Base-by-base conservation (phyloP, 92 coral and sea anemone genomes). In the Bergia puertoricense region DNA sequence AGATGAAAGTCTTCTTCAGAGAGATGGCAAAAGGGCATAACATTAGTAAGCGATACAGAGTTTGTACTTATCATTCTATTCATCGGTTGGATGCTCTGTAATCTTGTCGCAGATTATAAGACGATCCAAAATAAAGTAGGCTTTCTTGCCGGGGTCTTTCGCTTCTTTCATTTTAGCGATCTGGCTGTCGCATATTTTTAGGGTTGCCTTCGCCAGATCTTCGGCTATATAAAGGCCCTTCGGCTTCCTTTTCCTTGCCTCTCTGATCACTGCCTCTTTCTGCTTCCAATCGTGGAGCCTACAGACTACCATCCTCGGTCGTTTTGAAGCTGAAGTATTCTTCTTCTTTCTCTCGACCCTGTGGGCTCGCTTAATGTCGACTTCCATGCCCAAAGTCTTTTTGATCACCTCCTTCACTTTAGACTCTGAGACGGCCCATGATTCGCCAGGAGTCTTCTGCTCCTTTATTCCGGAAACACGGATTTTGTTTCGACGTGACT, bases 21-120 rank as follows among this genome's bases (percentile, higher is more conserved):
- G 45, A 76, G 80, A 76, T 76, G 80, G 45, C 80, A 38, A 50
- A 41, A 73, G 42, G 77, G 77, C 42, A 73, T 6, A 72, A 72
- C 40, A 40, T 36, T 72, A n/a, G 75, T 30, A 72, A 72, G 76
- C 36, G 76, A 72, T 23, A 72, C 40, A 72, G 2, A 72, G 36
- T 40, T 40, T 9, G 36, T 72, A 72, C 5, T n/a, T 67, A 37
- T 30, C 74, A 68, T 20, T 22, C 74, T 68, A n/a, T 1, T n/a
- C 74, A 15, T 7, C 36, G 74, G 30, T 10, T 75, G 20, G 8
- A 40, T 75, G 79, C 4, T 75, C 43, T 20, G 22, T 38, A 36
- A 73, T 36, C 40, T 38, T 40, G 16, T 75, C 79, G 41, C 76
- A 7, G 37, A 72, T 72, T 72, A 72, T 15, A 37, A 36, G 40